phyloP scores from a whole-genome alignment of 2,888 invertebrate species.

The Lobophora halterata region DNA sequence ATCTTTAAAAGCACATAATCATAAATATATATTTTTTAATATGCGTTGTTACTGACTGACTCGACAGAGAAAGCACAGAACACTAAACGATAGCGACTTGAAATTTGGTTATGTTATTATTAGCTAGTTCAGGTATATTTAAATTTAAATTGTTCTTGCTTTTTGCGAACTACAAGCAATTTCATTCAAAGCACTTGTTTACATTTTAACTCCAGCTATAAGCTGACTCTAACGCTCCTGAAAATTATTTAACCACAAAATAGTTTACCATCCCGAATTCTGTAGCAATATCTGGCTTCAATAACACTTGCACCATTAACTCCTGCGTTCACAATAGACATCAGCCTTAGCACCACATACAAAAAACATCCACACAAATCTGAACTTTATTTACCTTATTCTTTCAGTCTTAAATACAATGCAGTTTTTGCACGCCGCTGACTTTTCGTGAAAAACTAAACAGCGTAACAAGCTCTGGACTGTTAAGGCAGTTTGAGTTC shows the following conservation, averaged over 20 bases:
- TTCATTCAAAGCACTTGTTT: too few relatives aligned
- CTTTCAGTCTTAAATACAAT: slow-evolving; percentile 36
- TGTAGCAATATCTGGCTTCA: slow-evolving; percentile 66
- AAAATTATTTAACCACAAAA: slow-evolving; percentile 11
- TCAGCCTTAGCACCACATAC: slow-evolving; percentile 46
- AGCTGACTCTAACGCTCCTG: too few relatives aligned
- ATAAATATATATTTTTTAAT: too few relatives aligned
- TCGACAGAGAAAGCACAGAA: too few relatives aligned
- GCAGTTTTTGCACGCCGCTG: slow-evolving; percentile 8
- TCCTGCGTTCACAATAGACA: slow-evolving; percentile 59
- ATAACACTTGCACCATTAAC: slow-evolving; percentile 74
- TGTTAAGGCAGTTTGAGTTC: slow-evolving; percentile 19
- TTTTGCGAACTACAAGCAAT: too few relatives aligned
- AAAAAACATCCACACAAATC: slow-evolving; percentile 32
- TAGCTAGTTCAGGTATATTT: too few relatives aligned
- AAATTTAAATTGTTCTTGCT: too few relatives aligned
- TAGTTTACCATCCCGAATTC: slow-evolving; percentile 39
- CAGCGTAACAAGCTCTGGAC: not conserved
- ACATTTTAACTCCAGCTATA: too few relatives aligned
- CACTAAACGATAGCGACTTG: too few relatives aligned
- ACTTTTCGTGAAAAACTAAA: slow-evolving; percentile 13
- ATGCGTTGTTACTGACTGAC: too few relatives aligned
- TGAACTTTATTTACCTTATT: slow-evolving; percentile 33
- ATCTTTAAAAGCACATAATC: too few relatives aligned
- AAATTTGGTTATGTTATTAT: too few relatives aligned